Percentiles rank a stretch among this genome's conserved stretches.
These are phyloP conservation scores for Hylaea fasciaria DNA, from an alignment of 2,888 invertebrate species.

Conservation along the genomic window DNA sequence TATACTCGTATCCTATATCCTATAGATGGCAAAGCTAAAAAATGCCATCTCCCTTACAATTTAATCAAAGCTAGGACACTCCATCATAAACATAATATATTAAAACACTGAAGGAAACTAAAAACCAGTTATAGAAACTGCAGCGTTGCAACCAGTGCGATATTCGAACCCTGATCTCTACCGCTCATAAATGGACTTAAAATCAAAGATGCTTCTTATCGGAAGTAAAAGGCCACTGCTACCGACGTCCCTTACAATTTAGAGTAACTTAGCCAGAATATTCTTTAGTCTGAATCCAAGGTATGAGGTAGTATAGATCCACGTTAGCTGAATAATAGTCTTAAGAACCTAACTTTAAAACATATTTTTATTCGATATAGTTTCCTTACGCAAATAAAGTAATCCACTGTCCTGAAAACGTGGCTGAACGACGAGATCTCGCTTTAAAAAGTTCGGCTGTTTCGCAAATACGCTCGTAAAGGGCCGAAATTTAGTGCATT, in stretches of 20 bases:
- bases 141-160: slow-evolving; percentile 14
- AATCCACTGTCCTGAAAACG: too few relatives aligned
- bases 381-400: too few relatives aligned
- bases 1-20: too few relatives aligned
- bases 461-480: background rate
- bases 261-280: too few relatives aligned
- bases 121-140: slow-evolving; percentile 8
- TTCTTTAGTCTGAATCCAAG: too few relatives aligned
- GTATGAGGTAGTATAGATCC: too few relatives aligned
- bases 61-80: background rate
- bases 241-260: background rate
- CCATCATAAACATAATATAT: background rate
- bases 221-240: slow-evolving; percentile 6
- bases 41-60: background rate
- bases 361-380: too few relatives aligned
- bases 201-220: slow-evolving; percentile 13
- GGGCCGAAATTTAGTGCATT: background rate
- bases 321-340: too few relatives aligned
- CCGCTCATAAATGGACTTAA: slow-evolving; percentile 7
- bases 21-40: background rate
- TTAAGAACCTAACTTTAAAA: too few relatives aligned
- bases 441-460: too few relatives aligned
- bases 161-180: slow-evolving; percentile 13
- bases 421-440: too few relatives aligned
- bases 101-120: slow-evolving; percentile 4